Percentiles rank a stretch among this genome's conserved stretches.
Evolutionary conservation across 2,888 invertebrate genomes (phyloP).

Genomic region (Aelia acuminata): DNA sequence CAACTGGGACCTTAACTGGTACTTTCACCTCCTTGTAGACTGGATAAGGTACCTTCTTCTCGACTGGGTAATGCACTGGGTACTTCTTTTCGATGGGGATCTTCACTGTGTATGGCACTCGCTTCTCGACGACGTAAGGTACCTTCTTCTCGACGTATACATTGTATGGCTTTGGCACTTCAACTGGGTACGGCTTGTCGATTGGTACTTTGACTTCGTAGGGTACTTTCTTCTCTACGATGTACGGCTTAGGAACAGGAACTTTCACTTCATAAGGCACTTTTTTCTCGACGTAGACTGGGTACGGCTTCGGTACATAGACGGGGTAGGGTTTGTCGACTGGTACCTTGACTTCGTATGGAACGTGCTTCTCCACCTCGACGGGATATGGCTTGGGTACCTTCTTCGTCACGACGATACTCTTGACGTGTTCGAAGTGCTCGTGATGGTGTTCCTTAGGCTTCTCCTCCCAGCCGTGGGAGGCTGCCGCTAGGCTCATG

Average conservation of each 20-base stretch:
- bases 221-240: slow-evolving; percentile 72
- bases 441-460: slow-evolving; percentile 66
- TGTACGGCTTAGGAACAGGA: slow-evolving; percentile 79
- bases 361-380: slow-evolving; percentile 72
- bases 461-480: slow-evolving; percentile 56
- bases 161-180: slow-evolving; percentile 75
- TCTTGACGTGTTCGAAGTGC: slow-evolving; percentile 77
- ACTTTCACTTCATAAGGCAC: slow-evolving; percentile 77
- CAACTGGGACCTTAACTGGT: slow-evolving; percentile 75
- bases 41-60: slow-evolving; percentile 63
- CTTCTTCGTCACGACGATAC: slow-evolving; percentile 80
- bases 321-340: slow-evolving; percentile 74
- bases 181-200: slow-evolving; percentile 62
- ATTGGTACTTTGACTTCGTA: slow-evolving; percentile 62
- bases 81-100: slow-evolving; percentile 63
- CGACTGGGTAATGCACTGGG: slow-evolving; percentile 62
- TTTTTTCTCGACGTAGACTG: slow-evolving; percentile 73
- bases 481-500: neutral
- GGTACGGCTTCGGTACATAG: slow-evolving; percentile 82
- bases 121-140: slow-evolving; percentile 71
- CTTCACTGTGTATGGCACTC: slow-evolving; percentile 70
- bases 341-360: slow-evolving; percentile 80
- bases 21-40: slow-evolving; percentile 61
- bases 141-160: slow-evolving; percentile 80
- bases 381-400: slow-evolving; percentile 83